Evolutionary conservation across 1,140 invertebrate genomes (phyloP).

Genomic region (Drosophila novamexicana): DNA sequence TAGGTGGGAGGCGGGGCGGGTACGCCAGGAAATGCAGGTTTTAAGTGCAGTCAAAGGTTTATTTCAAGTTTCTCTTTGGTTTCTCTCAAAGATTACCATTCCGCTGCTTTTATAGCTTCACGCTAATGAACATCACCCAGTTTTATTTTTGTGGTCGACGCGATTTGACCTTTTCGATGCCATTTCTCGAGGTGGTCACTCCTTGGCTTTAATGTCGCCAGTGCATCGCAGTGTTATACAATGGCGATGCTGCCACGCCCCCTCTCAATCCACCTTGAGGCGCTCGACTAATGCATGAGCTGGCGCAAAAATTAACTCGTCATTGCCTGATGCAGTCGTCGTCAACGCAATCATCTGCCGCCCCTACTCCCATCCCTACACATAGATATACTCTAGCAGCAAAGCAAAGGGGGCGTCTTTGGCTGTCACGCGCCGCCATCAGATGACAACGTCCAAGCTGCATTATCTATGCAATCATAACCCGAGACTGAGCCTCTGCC

Average conservation of each 20-base stretch:
- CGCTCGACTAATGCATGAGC: conserved; percentile 71
- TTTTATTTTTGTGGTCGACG: conserved; percentile 54
- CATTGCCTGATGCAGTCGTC: conserved; percentile 64
- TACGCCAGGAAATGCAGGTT: conserved; percentile 50
- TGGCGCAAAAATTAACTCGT: conserved; percentile 79
- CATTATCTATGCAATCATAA: conserved; percentile 61
- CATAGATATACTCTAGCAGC: neutral
- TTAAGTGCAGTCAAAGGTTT: conserved; percentile 60
- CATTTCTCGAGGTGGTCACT: conserved; percentile 73
- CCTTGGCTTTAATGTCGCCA: conserved; percentile 76
- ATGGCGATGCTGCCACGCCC: conserved; percentile 36
- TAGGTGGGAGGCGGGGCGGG: neutral
- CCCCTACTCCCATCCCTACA: neutral
- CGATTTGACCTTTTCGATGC: conserved; percentile 52
- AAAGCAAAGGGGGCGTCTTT: conserved; percentile 44
- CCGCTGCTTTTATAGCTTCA: conserved; percentile 66
- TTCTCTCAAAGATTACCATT: conserved; percentile 20
- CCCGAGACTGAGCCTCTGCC: neutral
- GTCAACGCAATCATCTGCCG: conserved; percentile 33
- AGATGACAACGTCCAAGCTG: conserved; percentile 59
- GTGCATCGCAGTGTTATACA: conserved; percentile 57
- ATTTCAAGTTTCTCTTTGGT: conserved; percentile 24
- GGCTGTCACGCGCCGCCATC: conserved; percentile 66
- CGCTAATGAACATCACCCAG: conserved; percentile 82
- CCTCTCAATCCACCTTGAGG: conserved; percentile 27